These are phyloP conservation scores for Epicampocera succincta DNA, from an alignment of 2,888 invertebrate genomes.

Conservation along the genomic window DNA sequence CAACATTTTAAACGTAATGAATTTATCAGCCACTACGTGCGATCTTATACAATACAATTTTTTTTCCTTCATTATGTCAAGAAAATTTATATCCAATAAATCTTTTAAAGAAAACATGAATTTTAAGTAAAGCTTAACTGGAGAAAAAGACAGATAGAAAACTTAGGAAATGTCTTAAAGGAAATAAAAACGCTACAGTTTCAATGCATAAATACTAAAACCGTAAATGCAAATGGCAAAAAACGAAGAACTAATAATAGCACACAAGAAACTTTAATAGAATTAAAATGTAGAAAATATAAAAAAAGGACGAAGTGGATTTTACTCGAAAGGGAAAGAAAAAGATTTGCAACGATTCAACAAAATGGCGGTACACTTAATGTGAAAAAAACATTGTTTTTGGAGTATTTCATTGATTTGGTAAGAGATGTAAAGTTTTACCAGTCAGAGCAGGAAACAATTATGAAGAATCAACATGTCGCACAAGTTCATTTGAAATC, in stretches of 20 bases:
- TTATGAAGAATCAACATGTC: no score
- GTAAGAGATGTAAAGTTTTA: no score
- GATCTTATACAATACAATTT: slow-evolving; percentile 12
- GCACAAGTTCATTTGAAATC: no score
- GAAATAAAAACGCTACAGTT: slow-evolving; percentile 19
- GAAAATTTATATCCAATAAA: slow-evolving; percentile 60
- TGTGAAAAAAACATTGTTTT: background rate
- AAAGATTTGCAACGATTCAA: background rate
- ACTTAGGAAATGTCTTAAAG: slow-evolving; percentile 30
- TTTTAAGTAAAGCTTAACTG: slow-evolving; percentile 54
- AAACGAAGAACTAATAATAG: slow-evolving; percentile 10
- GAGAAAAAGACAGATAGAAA: slow-evolving; percentile 29
- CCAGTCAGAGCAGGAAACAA: no score
- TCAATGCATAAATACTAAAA: slow-evolving; percentile 50
- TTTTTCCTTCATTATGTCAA: slow-evolving; percentile 29
- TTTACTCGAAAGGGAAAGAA: background rate
- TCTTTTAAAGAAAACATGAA: slow-evolving; percentile 54
- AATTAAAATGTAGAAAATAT: slow-evolving; percentile 32
- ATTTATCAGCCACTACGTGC: slow-evolving; percentile 54
- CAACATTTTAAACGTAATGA: slow-evolving; percentile 33
- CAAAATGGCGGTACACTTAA: no score
- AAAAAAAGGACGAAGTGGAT: background rate
- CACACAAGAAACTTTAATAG: slow-evolving; percentile 40
- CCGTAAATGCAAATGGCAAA: slow-evolving; percentile 28
- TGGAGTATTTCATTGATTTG: no score